These are phyloP conservation scores for Gobio occitaniae DNA, from an alignment of 2,797 vertebrate genomes.

Conservation along the genomic window DNA sequence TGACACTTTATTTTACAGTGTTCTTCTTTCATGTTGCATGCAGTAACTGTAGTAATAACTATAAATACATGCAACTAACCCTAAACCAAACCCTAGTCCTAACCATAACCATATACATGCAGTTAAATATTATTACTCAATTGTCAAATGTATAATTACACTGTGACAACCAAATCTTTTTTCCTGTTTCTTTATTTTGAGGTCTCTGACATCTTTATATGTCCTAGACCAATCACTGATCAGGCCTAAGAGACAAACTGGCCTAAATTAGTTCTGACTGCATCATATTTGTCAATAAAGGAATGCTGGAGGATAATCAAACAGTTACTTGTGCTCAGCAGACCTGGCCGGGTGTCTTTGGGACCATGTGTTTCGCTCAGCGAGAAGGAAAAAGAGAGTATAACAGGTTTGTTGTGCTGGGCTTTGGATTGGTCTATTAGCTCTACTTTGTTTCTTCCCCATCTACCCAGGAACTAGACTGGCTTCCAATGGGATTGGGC, in stretches of 20 bases:
- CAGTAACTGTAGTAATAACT: no score
- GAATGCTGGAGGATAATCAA: conserved; percentile 26
- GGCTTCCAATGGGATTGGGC: conserved; percentile 57
- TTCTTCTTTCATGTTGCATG: no score
- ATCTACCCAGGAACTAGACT: conserved; percentile 60
- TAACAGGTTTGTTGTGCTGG: conserved; percentile 64
- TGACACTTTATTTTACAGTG: no score
- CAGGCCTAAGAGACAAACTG: not conserved
- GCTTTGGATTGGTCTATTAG: conserved; percentile 64
- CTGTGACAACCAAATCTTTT: not conserved
- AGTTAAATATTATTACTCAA: no score
- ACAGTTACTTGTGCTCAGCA: conserved; percentile 41
- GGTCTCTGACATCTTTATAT: not conserved
- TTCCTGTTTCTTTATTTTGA: not conserved
- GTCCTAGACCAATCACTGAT: conserved; percentile 23
- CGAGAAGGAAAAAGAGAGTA: conserved; percentile 54
- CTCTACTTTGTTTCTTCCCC: conserved; percentile 62
- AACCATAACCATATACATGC: no score
- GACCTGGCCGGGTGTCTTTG: conserved; percentile 56
- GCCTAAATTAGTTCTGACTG: conserved; percentile 30
- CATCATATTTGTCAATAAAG: conserved; percentile 16
- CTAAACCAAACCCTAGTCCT: no score
- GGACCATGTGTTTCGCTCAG: conserved; percentile 44
- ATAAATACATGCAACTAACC: no score
- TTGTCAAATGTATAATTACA: no score